Evolutionary conservation across 2,797 vertebrate genomes (phyloP).

Genomic region (Bradypus variegatus): DNA sequence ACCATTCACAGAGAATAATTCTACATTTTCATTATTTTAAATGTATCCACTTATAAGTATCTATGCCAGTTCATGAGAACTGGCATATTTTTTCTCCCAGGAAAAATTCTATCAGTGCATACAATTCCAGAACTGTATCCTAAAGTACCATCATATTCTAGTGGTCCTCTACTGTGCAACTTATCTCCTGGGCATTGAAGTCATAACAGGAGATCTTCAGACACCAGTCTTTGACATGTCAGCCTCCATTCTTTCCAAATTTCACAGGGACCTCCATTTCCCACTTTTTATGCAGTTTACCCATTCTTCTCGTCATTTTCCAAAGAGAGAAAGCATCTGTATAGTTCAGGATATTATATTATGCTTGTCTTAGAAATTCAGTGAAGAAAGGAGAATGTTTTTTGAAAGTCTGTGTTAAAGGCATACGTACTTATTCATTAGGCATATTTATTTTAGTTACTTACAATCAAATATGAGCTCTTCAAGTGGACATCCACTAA

Average conservation of each 20-base stretch:
- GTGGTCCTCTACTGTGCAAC: accelerated
- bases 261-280: background rate
- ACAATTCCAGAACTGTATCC: background rate
- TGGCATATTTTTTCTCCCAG: too few species aligned
- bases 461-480: background rate
- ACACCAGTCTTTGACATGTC: background rate
- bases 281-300: background rate
- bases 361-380: background rate
- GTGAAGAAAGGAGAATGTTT: background rate
- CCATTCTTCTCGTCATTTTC: background rate
- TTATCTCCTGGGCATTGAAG: background rate
- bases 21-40: background rate
- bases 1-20: background rate
- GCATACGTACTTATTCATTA: too few species aligned
- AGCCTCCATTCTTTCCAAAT: background rate
- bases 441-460: background rate
- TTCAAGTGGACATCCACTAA: background rate
- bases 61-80: background rate
- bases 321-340: background rate
- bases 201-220: background rate
- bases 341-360: background rate
- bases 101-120: background rate
- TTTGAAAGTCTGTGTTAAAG: background rate
- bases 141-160: accelerated
- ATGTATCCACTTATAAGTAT: background rate